Conservation (phyloP, 2,888 invertebrate species). For the Trichogramma dendrolimi region DNA sequence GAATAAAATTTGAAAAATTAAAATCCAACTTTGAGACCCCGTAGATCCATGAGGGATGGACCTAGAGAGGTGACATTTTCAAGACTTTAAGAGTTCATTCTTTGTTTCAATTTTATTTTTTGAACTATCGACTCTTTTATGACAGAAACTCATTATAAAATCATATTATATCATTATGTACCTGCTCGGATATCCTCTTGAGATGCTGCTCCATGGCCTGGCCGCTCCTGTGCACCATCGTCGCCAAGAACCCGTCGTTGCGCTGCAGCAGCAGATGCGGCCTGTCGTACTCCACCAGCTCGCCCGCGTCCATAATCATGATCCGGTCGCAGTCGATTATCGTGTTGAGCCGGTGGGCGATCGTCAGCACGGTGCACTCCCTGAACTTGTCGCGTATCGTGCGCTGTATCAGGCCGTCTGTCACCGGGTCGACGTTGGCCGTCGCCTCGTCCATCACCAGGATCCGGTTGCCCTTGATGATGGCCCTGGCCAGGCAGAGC, state of each 20-base stretch:
- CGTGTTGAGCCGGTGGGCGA: conserved; percentile 85
- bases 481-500: conserved; percentile 81
- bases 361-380: conserved; percentile 80
- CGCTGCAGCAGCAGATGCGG: conserved; percentile 64
- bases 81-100: too few species aligned
- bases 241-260: conserved; percentile 59
- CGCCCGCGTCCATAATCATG: conserved; percentile 79
- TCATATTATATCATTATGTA: background rate
- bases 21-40: too few species aligned
- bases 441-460: conserved; percentile 88
- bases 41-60: too few species aligned
- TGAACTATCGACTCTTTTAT: too few species aligned
- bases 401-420: conserved; percentile 79
- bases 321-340: conserved; percentile 89
- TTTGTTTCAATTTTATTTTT: too few species aligned
- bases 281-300: conserved; percentile 68
- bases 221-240: conserved; percentile 57
- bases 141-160: too few species aligned
- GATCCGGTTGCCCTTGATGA: conserved; percentile 78
- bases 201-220: conserved; percentile 2
- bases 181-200: background rate
- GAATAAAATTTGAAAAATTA: too few species aligned
- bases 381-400: conserved; percentile 77
- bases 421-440: conserved; percentile 86
- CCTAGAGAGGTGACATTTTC: too few species aligned